Conservation (phyloP, 2,113 vertebrate genomes). For the Alces alces region DNA sequence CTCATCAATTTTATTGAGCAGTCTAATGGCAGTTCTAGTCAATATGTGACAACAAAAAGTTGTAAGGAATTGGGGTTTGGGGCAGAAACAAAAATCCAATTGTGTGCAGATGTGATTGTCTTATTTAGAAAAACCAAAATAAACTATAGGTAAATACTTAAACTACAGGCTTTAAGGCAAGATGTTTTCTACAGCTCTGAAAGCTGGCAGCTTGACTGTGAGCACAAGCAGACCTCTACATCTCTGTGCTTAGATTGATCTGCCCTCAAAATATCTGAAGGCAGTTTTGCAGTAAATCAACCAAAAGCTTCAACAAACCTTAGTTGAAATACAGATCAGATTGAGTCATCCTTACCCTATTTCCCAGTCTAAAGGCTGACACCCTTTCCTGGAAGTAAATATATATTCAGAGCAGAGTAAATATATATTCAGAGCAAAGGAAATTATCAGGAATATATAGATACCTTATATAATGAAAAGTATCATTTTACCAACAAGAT, state of each 20-base stretch:
- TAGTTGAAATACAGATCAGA: not conserved
- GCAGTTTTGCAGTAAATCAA: not conserved
- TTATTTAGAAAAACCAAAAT: not conserved
- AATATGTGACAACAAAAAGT: not conserved
- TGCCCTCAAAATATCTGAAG: not conserved
- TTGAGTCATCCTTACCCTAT: not conserved
- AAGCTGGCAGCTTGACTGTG: not conserved
- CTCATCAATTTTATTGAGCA: not conserved
- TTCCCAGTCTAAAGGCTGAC: not conserved
- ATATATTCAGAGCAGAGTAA: not conserved
- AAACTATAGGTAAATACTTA: not conserved
- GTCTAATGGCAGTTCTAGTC: not conserved
- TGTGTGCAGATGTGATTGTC: not conserved
- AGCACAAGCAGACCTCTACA: not conserved
- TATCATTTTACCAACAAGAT: not conserved
- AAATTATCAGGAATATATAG: not conserved
- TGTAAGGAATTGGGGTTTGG: not conserved
- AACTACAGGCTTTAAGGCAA: not conserved
- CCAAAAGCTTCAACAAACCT: not conserved
- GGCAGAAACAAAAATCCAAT: not conserved
- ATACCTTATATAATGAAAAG: not conserved
- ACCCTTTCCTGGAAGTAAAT: not conserved
- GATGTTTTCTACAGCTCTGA: not conserved
- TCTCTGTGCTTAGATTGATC: not conserved
- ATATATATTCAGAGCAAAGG: not conserved